These are phyloP conservation scores for Megalops cyprinoides DNA, from an alignment of 2,797 vertebrate genomes.

Conservation along the genomic window DNA sequence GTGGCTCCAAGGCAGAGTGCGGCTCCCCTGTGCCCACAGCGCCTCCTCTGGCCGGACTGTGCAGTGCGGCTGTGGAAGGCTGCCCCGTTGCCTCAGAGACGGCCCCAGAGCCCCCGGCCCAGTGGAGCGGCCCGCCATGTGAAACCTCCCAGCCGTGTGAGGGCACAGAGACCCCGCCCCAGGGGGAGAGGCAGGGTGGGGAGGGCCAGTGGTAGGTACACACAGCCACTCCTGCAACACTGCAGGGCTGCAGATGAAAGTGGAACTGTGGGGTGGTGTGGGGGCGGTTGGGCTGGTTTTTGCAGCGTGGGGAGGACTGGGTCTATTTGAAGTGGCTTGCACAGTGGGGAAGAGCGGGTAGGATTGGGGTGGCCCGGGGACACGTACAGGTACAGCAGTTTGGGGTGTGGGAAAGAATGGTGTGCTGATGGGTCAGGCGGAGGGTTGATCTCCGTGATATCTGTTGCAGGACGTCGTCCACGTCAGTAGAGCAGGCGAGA, in stretches of 20 bases:
- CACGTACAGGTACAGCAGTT: too few relatives aligned
- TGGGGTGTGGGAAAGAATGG: neutral
- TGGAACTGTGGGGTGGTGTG: too few relatives aligned
- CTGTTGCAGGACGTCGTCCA: conserved; percentile 87
- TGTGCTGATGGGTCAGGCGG: neutral
- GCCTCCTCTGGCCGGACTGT: conserved; percentile 51
- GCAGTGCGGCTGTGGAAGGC: conserved; percentile 52
- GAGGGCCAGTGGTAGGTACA: conserved; percentile 73
- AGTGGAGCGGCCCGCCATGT: conserved; percentile 35
- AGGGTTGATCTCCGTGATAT: neutral
- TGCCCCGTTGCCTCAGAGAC: conserved; percentile 65
- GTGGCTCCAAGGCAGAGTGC: conserved; percentile 90
- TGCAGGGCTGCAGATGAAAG: too few relatives aligned
- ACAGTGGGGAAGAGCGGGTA: too few relatives aligned
- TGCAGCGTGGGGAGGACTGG: too few relatives aligned
- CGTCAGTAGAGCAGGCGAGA: conserved; percentile 93
- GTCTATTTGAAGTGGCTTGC: too few relatives aligned
- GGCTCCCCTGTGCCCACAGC: conserved; percentile 78
- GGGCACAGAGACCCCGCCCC: conserved; percentile 56
- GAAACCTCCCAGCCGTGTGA: conserved; percentile 64
- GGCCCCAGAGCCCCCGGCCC: conserved; percentile 49
- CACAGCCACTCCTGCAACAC: neutral
- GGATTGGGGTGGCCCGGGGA: neutral
- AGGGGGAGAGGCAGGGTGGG: conserved; percentile 69
- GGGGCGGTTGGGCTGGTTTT: too few relatives aligned